Conservation (phyloP, 30 jellyfish, hydroid and myxozoan genomes). For the Hydractinia echinata region DNA sequence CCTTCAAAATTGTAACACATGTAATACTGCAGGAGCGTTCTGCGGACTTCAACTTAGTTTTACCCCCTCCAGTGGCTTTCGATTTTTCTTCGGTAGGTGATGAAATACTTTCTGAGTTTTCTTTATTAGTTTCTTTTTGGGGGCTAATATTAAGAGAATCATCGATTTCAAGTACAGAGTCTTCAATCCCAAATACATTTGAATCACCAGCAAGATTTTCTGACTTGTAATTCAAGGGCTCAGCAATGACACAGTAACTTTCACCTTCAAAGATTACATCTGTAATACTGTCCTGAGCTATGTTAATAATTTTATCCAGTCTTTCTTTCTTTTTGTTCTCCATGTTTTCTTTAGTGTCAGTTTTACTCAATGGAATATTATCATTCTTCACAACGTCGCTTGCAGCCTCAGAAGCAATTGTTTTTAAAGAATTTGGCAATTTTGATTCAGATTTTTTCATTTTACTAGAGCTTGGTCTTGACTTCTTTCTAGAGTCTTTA, state of each 20-base stretch:
- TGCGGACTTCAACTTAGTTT: background rate
- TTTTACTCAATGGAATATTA: background rate
- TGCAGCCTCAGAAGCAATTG: slow-evolving; percentile 2
- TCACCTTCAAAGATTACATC: slow-evolving; percentile 12
- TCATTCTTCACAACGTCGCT: background rate
- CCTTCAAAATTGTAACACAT: slow-evolving; percentile 31
- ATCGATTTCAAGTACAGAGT: slow-evolving; percentile 11
- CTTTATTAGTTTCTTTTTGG: background rate
- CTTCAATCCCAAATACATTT: background rate
- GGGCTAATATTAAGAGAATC: background rate
- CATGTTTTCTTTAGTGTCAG: background rate
- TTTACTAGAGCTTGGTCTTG: background rate
- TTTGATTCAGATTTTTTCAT: background rate
- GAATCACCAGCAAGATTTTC: background rate
- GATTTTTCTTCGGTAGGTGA: background rate
- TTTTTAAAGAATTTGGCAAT: background rate
- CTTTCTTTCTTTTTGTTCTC: background rate
- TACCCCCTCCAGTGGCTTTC: background rate
- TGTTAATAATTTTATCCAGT: background rate
- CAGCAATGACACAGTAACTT: slow-evolving; percentile 25
- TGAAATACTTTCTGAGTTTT: background rate
- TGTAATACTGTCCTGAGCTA: background rate
- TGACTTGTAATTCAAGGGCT: background rate
- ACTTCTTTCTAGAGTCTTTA: slow-evolving; percentile 9
- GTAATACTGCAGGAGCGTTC: slow-evolving; percentile 19